Base-by-base conservation (phyloP, 2,888 invertebrate species). In the Masnerella sp. region DNA sequence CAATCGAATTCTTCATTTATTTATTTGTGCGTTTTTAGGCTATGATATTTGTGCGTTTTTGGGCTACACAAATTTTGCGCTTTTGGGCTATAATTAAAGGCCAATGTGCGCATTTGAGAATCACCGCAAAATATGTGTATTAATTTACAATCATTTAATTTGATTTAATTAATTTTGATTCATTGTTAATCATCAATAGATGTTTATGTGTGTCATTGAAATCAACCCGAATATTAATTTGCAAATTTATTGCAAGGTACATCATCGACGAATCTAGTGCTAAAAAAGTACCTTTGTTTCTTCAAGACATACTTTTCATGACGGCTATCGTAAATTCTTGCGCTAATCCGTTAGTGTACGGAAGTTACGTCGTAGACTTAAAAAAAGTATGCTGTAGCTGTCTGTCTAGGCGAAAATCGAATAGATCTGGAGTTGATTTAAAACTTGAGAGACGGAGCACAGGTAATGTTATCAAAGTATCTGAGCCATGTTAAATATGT, bases 261-360 rank as follows among this genome's bases (percentile, higher is more conserved):
- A 92, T 92, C 90, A 86, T 93, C 70, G 93, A 92, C 84, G 89
- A 92, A 0, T 88, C 90, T 43, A 92, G 93, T 67, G 94, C 94
- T 0, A 83, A 89, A 64, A 88, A 90, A 74, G 90, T 95, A 0
- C 91, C 93, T 64, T 85, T 88, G 3, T 89, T 90, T 78, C 85
- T 94, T 2, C 93, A 94, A 82, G 93, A 93, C 79, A 89, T 91
- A 11, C 90, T 94, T 78, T 94, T 94, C 87, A 90, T 94, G 84
- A 94, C 94, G 91, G 94, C 93, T 0, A 94, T 94, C 0, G 93
- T 93, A 47, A 94, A 94, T 85, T 93, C 94, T 28, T 94, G 94
- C 86, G 92, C 94, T 89, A 93, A 95, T 84, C 94, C 95, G 0
- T 86, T 94, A 40, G 93, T 95, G 11, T 94, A 94, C 81, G 94